Base-by-base conservation (phyloP, 2,888 invertebrate genomes). In the Panopea generosa region DNA sequence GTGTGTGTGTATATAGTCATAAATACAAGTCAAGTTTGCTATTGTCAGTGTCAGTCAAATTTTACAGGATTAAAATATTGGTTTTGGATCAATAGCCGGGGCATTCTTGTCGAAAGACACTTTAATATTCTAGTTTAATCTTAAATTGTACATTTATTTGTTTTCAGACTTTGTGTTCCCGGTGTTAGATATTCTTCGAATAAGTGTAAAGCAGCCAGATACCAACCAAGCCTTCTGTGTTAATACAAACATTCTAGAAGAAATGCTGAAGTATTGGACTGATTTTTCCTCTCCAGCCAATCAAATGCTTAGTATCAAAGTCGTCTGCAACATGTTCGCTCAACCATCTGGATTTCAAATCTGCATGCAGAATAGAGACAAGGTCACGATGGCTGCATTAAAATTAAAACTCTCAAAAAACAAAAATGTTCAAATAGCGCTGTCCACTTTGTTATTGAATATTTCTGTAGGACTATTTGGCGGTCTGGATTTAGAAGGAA, bases 111-210 rank as follows among this genome's bases (percentile, higher is more conserved):
- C n/a, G n/a, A n/a, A n/a, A n/a, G n/a, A n/a, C n/a, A n/a, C n/a
- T n/a, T n/a, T n/a, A n/a, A n/a, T n/a, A n/a, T n/a, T n/a, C n/a
- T n/a, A n/a, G n/a, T n/a, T n/a, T n/a, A n/a, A n/a, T n/a, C n/a
- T n/a, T n/a, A n/a, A n/a, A n/a, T n/a, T n/a, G n/a, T n/a, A n/a
- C n/a, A n/a, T n/a, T n/a, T n/a, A n/a, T 33, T 33, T 33, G 33
- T 11, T 87, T 87, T 59, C 90, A 94, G 96, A 96, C 89, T 94
- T 95, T 79, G 94, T 98, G 1, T 98, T 98, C 90, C 99, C 99
- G 0, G 96, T 96, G 4, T 93, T 99, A 84, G 99, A 99, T 90
- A 94, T 98, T 4, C 94, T 97, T 16, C 95, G 99, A 82, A 93
- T 98, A 89, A 96, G 96, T 0, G 94, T 98, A 45, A 95, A 96